Evolutionary conservation across 2,888 invertebrate genomes (phyloP).

Genomic region (Drosophila robusta): DNA sequence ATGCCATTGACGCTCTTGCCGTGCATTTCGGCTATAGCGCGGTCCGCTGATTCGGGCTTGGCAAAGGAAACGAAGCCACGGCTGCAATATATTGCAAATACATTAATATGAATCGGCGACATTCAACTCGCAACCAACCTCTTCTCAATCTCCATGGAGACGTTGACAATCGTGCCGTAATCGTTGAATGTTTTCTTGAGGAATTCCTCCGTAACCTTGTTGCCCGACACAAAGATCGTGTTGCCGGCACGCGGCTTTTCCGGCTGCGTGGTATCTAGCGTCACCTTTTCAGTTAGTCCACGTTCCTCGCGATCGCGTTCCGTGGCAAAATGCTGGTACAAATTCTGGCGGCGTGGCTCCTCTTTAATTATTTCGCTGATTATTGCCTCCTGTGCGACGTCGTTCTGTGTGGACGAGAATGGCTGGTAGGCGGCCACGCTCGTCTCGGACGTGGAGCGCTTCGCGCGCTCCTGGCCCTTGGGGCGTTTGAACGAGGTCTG

Average conservation of each 20-base stretch:
- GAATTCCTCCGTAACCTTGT: constrained; percentile 92
- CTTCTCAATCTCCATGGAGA: constrained; percentile 93
- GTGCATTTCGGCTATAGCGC: constrained; percentile 93
- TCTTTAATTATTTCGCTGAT: constrained; percentile 89
- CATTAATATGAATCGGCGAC: too few species aligned
- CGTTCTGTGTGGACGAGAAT: constrained; percentile 93
- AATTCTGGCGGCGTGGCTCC: constrained; percentile 86
- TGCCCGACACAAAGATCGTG: constrained; percentile 93
- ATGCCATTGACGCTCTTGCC: constrained; percentile 90
- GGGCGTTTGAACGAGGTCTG: constrained; percentile 96
- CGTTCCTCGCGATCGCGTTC: constrained; percentile 89
- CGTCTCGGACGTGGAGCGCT: constrained; percentile 87
- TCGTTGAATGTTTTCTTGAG: constrained; percentile 91
- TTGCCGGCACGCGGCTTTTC: constrained; percentile 91
- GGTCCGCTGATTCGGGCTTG: constrained; percentile 93
- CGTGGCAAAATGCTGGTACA: constrained; percentile 92
- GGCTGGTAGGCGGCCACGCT: constrained; percentile 95
- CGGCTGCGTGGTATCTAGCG: constrained; percentile 79
- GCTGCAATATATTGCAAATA: constrained; percentile 85
- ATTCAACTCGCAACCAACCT: constrained; percentile 86
- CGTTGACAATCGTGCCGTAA: constrained; percentile 91
- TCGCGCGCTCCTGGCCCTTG: constrained; percentile 91
- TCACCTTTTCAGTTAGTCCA: constrained; percentile 86
- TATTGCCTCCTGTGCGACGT: constrained; percentile 90
- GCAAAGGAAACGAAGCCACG: constrained; percentile 97